Base-by-base conservation (phyloP, 2,888 invertebrate species). In the Ichneumon xanthorius region DNA sequence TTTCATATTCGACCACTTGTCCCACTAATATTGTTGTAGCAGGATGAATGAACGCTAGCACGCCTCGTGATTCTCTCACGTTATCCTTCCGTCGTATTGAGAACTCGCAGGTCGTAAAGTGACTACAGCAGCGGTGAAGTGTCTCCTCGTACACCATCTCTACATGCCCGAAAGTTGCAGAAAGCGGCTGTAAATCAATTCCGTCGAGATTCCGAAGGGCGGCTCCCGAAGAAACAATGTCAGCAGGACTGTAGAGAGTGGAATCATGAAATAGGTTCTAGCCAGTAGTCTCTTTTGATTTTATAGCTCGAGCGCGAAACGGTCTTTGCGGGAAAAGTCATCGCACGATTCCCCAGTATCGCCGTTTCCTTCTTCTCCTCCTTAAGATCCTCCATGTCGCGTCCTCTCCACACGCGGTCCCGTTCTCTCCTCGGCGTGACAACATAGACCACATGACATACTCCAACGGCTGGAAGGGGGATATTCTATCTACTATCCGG, bases 381-480 rank as follows among this genome's bases (percentile, higher is more conserved):
- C 71, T 61, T 5, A 45, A 48, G 53, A 30, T 70, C 63, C 9
- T 53, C 40, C 33, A 33, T 40, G 48, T 40, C 53, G 70, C 76
- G 76, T 82, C 45, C 63, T 71, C 40, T 53, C 76, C 70, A 82
- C 82, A 53, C 76, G 76, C 82, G 82, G 71, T 82, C 82, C 82
- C 82, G 82, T 82, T 82, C 76, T 71, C 53, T 53, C 61, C 68
- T 71, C 61, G 45, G 76, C 76, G 70, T 61, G 70, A 77, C 63
- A 82, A 70, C 76, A 71, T 63, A 48, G 50, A 53, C 82, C 76
- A 82, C 76, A 76, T 70, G 76, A 77, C 76, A 82, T 63, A 82
- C 76, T 82, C 63, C 33, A 82, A 37, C 50, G 68, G 70, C 33
- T 82, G 63, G 82, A 82, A 63, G 68, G 61, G 76, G 63, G 16